A percentile compares a stretch with the other conserved stretches of the same genome.
Conservation (phyloP, 2,113 vertebrate genomes). For the Opisthocomus hoazin region DNA sequence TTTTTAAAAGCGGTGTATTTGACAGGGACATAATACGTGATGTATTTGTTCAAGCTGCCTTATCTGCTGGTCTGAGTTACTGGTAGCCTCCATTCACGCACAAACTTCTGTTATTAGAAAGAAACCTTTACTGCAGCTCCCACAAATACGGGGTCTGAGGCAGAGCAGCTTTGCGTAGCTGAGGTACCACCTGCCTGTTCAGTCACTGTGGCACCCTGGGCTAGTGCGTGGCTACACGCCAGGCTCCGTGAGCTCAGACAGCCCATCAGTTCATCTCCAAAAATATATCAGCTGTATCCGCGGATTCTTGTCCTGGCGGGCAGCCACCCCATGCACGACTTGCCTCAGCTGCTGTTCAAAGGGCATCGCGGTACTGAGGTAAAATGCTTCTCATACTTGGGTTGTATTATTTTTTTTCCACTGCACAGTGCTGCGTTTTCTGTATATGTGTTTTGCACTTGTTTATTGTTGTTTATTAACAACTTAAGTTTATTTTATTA, state of each 20-base stretch:
- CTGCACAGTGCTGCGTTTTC: background rate
- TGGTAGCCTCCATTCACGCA: background rate
- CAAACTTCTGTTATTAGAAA: fast-evolving
- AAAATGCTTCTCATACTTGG: background rate
- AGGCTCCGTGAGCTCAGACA: background rate
- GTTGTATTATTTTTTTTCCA: background rate
- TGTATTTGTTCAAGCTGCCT: background rate
- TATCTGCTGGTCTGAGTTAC: background rate
- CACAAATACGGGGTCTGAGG: no score
- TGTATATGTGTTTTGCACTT: background rate
- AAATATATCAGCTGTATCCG: fast-evolving
- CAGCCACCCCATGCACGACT: no score
- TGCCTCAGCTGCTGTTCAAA: background rate
- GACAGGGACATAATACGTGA: background rate
- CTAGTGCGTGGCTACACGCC: fast-evolving
- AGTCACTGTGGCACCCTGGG: background rate
- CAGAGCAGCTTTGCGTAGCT: background rate
- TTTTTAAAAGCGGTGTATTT: background rate
- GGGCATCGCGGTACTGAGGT: fast-evolving
- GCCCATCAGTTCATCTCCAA: background rate
- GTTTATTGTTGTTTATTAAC: no score
- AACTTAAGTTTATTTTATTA: background rate
- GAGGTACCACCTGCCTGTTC: background rate
- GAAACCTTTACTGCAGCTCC: fast-evolving
- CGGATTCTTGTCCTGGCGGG: background rate